Base-by-base conservation (phyloP, 2,797 vertebrate species). In the Sebastiscus tertius region DNA sequence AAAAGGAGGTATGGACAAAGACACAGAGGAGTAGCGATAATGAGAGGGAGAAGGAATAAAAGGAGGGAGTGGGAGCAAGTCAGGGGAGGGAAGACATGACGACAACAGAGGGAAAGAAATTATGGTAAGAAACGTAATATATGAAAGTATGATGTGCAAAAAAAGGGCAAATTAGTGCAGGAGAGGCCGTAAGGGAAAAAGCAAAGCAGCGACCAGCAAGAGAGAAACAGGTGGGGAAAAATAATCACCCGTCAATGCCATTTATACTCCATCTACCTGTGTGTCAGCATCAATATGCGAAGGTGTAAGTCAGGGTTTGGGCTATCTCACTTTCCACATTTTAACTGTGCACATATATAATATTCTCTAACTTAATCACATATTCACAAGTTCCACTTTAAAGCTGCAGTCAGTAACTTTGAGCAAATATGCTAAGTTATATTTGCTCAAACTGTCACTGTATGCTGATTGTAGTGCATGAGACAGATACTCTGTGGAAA, bases 121-220 rank as follows among this genome's bases (percentile, higher is more conserved):
- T 54, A 33, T 39, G 81, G 72, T 83, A 42, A 85, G 79, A 80
- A 86, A 87, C 39, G 6, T 71, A 62, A 89, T 27, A 75, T 75
- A 54, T 62, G 34, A 74, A 73, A 59, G 74, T 61, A 68, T 49
- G 79, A 76, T 88, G 87, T 68, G 72, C 72, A 88, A 91, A 90
- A 72, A 7, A 70, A 69, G 66, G 84, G 78, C 36, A 90, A 88
- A 89, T 90, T 81, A 89, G 89, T 91, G 88, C 83, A 87, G 86
- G 88, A 90, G 80, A 88, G 84, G 83, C 74, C 73, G 26, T 80
- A 84, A 87, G 90, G 70, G 34, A 42, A 80, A 88, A 85, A 63
- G 69, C 54, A 81, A 85, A 88, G 70, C 24, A 66, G 82, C 52
- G 49, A 61, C 81, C 86, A 67, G 84, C 61, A 73, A 54, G 77